Conservation (phyloP, 2,113 vertebrate genomes). For the Pholis gunnellus region DNA sequence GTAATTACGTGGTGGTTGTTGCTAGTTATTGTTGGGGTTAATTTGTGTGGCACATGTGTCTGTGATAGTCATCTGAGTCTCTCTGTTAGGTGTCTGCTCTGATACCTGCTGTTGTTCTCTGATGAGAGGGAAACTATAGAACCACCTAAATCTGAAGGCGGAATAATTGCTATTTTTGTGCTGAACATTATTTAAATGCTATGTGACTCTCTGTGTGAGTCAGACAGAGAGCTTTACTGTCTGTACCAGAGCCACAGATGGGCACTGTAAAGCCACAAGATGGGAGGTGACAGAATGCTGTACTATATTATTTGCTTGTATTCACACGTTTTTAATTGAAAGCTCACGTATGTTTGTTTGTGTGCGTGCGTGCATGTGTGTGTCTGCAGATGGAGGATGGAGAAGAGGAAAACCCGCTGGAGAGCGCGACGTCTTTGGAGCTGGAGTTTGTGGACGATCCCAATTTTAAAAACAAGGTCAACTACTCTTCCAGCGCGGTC, state of each 20-base stretch:
- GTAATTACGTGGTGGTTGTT: slow-evolving; percentile 80
- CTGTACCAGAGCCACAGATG: slow-evolving; percentile 18
- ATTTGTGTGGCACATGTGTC: slow-evolving; percentile 78
- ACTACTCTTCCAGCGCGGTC: slow-evolving; percentile 95
- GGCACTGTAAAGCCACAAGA: slow-evolving; percentile 20
- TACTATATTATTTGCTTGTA: slow-evolving; percentile 34
- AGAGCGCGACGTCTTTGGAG: slow-evolving; percentile 87
- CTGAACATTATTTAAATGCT: slow-evolving; percentile 19
- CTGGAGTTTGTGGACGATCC: slow-evolving; percentile 93
- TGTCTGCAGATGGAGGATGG: slow-evolving; percentile 87
- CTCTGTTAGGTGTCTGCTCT: slow-evolving; percentile 76
- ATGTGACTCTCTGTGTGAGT: slow-evolving; percentile 15
- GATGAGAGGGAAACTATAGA: slow-evolving; percentile 55
- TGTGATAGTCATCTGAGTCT: slow-evolving; percentile 84
- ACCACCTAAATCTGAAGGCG: slow-evolving; percentile 7
- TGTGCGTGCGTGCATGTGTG: slow-evolving; percentile 30
- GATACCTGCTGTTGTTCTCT: slow-evolving; percentile 77
- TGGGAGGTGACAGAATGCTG: slow-evolving; percentile 21
- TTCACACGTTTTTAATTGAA: slow-evolving; percentile 25
- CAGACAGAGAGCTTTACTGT: slow-evolving; percentile 1
- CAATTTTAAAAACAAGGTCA: slow-evolving; percentile 98
- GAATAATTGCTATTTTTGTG: slow-evolving; percentile 49
- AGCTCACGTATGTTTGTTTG: slow-evolving; percentile 49
- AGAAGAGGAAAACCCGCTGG: slow-evolving; percentile 87
- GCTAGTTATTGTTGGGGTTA: slow-evolving; percentile 82